Base-by-base conservation (phyloP, 2,113 vertebrate genomes). In the Poicephalus meyeri region DNA sequence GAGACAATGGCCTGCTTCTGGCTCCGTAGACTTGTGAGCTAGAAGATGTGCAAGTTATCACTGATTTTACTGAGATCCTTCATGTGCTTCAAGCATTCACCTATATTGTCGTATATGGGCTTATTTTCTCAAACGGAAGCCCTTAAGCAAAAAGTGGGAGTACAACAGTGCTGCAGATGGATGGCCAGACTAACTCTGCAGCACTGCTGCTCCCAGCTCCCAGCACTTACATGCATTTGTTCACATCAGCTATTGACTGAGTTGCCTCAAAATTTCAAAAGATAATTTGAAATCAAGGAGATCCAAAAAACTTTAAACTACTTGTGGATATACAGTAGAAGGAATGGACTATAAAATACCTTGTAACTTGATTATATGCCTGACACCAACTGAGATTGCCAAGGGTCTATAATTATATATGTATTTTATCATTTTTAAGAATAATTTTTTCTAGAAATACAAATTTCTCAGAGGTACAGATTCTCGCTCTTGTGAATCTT, bases 101-200 rank as follows among this genome's bases (percentile, higher is more conserved):
- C 20, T 24, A 24, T 24, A 4, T 4, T 42, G 16, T 15, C 64
- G 64, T 39, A 15, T 33, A 58, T 0, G 0, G 49, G 41, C 17
- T 80, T 24, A 1, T 71, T 55, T 70, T 42, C 55, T 77, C 49
- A 29, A 58, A 39, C 42, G 0, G 1, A 87, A 68, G 29, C 13
- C 17, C n/a, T 56, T 25, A 33, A 53, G 28, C 19, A 12, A 29
- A n/a, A 50, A 20, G 9, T 50, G 29, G 35, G 61, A 92, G 19
- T 9, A 24, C 8, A 42, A 2, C 17, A 39, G 53, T 16, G n/a
- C 69, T 72, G 55, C 33, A 2, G 2, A 3, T 0, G 2, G 8
- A 5, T 0, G 1, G 35, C 31, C 60, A 56, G 65, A 58, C 24
- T 17, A 5, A 24, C 49, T 23, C 68, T 33, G 66, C 39, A 18